Conservation (phyloP, 2,888 invertebrate genomes). For the Biston betularia region DNA sequence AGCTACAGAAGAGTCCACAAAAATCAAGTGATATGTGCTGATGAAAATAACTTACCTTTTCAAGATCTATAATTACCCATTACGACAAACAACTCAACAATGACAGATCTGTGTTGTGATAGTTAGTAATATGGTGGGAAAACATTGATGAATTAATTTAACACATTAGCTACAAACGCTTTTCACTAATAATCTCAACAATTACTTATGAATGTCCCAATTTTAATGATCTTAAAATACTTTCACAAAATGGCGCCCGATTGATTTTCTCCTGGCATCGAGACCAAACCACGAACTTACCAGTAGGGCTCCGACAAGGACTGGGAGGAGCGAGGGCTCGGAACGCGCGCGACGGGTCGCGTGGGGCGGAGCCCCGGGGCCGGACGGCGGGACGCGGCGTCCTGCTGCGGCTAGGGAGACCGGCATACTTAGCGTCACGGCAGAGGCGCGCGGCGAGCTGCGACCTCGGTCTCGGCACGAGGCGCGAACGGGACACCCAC, state of each 20-base stretch:
- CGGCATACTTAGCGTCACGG: constrained; percentile 78
- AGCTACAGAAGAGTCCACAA: not conserved
- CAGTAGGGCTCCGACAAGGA: constrained; percentile 68
- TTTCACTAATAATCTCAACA: constrained; percentile 24
- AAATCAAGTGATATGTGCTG: not conserved
- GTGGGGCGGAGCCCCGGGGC: constrained; percentile 33
- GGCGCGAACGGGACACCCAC: constrained; percentile 76
- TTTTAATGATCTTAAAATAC: constrained; percentile 50
- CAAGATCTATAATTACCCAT: not conserved
- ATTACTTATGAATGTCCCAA: constrained; percentile 37
- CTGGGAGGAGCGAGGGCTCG: constrained; percentile 82
- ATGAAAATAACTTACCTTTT: not conserved
- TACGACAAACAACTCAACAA: not conserved
- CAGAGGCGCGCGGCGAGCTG: constrained; percentile 68
- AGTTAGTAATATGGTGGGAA: constrained; percentile 6
- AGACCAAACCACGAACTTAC: constrained; percentile 71
- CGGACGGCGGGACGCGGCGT: constrained; percentile 71
- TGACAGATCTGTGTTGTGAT: not conserved
- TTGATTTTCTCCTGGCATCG: constrained; percentile 70
- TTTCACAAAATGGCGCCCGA: constrained; percentile 76
- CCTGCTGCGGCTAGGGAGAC: constrained; percentile 81
- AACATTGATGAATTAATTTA: constrained; percentile 7
- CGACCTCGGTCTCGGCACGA: constrained; percentile 60
- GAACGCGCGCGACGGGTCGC: constrained; percentile 76
- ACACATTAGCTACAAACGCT: constrained; percentile 4